phyloP scores from a whole-genome alignment of 2,888 invertebrate species.

The Noctuana brunneofusca region DNA sequence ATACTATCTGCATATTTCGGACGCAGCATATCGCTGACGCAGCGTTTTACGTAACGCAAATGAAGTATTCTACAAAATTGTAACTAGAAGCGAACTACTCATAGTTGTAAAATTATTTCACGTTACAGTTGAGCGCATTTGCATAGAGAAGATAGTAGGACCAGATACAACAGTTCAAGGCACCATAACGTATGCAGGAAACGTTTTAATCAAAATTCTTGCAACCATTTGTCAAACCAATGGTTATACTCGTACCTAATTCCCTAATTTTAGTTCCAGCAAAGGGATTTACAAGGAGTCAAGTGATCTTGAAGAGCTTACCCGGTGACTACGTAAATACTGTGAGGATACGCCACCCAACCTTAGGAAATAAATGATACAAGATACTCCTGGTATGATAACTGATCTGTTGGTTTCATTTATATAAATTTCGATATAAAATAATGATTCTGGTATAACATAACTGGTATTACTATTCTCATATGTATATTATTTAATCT shows the following conservation, averaged over 20 bases:
- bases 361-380: too few species aligned
- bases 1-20: too few species aligned
- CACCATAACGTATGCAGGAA: slow-evolving; percentile 38
- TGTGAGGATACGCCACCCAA: too few species aligned
- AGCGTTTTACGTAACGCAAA: background rate
- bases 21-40: background rate
- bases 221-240: background rate
- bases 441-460: too few species aligned
- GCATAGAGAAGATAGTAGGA: slow-evolving; percentile 41
- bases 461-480: too few species aligned
- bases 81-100: slow-evolving; percentile 3
- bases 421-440: too few species aligned
- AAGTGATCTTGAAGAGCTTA: too few species aligned
- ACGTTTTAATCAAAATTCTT: slow-evolving; percentile 36
- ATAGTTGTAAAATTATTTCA: slow-evolving; percentile 39
- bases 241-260: background rate
- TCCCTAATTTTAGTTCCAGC: background rate
- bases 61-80: slow-evolving; percentile 3
- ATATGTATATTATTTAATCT: too few species aligned
- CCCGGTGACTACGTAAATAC: too few species aligned
- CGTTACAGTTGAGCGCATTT: slow-evolving; percentile 42
- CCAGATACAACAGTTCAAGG: slow-evolving; percentile 39
- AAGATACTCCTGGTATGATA: too few species aligned
- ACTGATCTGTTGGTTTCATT: too few species aligned
- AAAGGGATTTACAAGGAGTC: too few species aligned